These are phyloP conservation scores for Galeopterus variegatus DNA, from an alignment of 2,113 vertebrate species.

Conservation along the genomic window DNA sequence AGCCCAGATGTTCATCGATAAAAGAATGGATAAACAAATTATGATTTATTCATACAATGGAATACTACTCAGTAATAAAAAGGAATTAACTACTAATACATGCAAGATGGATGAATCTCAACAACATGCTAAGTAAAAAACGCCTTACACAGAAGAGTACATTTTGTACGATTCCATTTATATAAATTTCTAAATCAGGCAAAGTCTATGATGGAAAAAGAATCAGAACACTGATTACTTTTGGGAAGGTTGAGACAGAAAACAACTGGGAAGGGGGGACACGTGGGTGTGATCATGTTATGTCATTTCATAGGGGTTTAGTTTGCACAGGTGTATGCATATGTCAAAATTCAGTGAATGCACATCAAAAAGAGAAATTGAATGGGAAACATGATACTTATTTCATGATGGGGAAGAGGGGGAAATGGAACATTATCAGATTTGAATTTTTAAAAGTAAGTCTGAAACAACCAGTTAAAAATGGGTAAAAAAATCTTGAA, in stretches of 20 bases:
- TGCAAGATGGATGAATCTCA: background rate
- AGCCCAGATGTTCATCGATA: background rate
- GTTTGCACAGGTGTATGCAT: background rate
- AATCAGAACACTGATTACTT: background rate
- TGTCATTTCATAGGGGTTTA: background rate
- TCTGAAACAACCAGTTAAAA: background rate
- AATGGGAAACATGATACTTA: background rate
- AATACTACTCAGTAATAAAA: conserved; percentile 34
- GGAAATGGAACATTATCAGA: background rate
- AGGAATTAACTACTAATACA: background rate
- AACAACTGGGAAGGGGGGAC: background rate
- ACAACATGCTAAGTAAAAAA: conserved; percentile 31
- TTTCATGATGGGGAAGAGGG: background rate
- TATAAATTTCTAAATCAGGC: background rate
- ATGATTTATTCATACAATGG: background rate
- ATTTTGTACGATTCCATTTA: conserved; percentile 30
- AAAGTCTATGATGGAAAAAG: conserved; percentile 30
- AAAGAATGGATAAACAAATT: background rate
- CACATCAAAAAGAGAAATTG: conserved; percentile 29
- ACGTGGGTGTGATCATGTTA: background rate
- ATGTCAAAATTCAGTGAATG: conserved; percentile 39
- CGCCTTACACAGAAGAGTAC: background rate
- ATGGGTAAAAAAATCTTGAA: background rate
- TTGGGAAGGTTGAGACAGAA: background rate
- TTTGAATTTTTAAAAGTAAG: background rate